Percentiles rank a stretch among this genome's conserved stretches.
Conservation (phyloP, 1,140 invertebrate species). For the Zeugodacus cucurbitae region DNA sequence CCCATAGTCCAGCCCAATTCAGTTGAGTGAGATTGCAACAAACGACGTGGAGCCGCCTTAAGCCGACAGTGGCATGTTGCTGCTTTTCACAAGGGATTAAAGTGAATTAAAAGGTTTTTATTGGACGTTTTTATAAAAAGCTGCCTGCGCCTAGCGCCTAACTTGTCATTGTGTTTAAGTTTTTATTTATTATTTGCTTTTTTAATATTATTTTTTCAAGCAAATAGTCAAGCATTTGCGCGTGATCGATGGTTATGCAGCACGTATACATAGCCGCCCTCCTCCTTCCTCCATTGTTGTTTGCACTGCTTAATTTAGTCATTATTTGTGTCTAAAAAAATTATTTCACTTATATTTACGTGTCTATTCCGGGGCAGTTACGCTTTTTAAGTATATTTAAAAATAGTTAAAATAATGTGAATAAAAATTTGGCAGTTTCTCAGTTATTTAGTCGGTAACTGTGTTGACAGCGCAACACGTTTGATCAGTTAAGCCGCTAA, state of each 20-base stretch:
- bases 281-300: not conserved
- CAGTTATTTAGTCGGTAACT: slow-evolving; percentile 11
- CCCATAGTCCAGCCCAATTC: not conserved
- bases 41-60: not conserved
- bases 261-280: not conserved
- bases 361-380: no score
- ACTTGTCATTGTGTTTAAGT: not conserved
- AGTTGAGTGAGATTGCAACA: not conserved
- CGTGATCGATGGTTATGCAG: not conserved
- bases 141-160: not conserved
- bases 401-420: not conserved
- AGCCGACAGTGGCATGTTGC: not conserved
- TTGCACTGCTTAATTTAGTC: not conserved
- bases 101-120: not conserved
- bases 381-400: not conserved
- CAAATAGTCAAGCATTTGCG: not conserved
- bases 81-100: not conserved
- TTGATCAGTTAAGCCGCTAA: slow-evolving; percentile 18
- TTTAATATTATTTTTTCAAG: not conserved
- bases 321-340: not conserved
- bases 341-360: not conserved
- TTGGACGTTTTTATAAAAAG: not conserved
- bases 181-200: not conserved
- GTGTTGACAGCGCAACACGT: slow-evolving; percentile 8
- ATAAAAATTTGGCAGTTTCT: not conserved